Evolutionary conservation across 2,797 vertebrate genomes (phyloP).

Genomic region (Philypnodon macrostomus): DNA sequence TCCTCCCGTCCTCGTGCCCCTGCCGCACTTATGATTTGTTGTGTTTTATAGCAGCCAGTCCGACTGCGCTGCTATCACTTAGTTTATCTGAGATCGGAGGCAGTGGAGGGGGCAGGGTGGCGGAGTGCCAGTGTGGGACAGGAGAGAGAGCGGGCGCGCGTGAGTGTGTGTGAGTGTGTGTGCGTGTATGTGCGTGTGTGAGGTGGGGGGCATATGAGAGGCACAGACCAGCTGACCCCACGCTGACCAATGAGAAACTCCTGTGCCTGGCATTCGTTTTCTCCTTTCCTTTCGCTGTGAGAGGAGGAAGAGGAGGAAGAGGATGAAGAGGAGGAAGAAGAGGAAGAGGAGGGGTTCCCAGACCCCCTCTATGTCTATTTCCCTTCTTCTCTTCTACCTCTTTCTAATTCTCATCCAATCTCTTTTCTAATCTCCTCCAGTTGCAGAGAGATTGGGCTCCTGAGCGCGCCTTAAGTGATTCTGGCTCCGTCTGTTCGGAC

Average conservation of each 20-base stretch:
- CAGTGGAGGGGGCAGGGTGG: slow-evolving; percentile 71
- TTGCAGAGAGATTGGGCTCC: slow-evolving; percentile 72
- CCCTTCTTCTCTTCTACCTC: slow-evolving; percentile 25
- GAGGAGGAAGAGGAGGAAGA: slow-evolving; percentile 79
- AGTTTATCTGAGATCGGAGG: slow-evolving; percentile 97
- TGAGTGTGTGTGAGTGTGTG: slow-evolving; percentile 17
- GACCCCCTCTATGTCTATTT: slow-evolving; percentile 23
- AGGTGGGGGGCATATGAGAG: slow-evolving; percentile 42
- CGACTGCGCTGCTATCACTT: slow-evolving; percentile 94
- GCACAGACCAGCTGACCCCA: slow-evolving; percentile 91
- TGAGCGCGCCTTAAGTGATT: slow-evolving; percentile 72
- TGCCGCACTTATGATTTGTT: slow-evolving; percentile 95
- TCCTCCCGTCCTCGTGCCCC: slow-evolving; percentile 81
- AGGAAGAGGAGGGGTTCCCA: slow-evolving; percentile 29
- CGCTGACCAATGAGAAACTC: slow-evolving; percentile 90
- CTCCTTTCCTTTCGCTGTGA: slow-evolving; percentile 44
- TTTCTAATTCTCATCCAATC: slow-evolving; percentile 47
- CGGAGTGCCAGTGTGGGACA: slow-evolving; percentile 53
- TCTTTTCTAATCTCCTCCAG: slow-evolving; percentile 58
- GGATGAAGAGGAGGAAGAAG: slow-evolving; percentile 69
- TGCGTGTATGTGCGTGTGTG: slow-evolving; percentile 44
- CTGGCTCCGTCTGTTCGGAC: slow-evolving; percentile 43
- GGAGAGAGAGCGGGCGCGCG: slow-evolving; percentile 5
- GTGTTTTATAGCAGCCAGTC: slow-evolving; percentile 93
- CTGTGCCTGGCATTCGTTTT: slow-evolving; percentile 80